Evolutionary conservation across 64 coral and sea anemone genomes (phyloP).

Genomic region (Montipora foliosa): DNA sequence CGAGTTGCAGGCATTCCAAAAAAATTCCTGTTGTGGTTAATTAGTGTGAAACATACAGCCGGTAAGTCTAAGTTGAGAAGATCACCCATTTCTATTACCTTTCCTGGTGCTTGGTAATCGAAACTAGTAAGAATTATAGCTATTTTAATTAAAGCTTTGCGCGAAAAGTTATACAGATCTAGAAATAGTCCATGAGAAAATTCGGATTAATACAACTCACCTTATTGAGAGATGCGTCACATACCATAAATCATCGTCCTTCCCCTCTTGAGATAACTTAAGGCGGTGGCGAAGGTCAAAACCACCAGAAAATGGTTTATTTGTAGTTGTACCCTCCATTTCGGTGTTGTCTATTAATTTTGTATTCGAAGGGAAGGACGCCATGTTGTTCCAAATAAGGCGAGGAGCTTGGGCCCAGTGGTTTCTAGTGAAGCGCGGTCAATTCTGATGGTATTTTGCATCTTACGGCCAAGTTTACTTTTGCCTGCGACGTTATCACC

Average conservation of each 20-base stretch:
- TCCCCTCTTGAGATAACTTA: constrained; percentile 27
- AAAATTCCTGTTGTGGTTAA: too few species aligned
- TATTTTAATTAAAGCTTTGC: too few species aligned
- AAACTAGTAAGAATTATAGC: too few species aligned
- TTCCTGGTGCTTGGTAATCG: too few species aligned
- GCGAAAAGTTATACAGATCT: too few species aligned
- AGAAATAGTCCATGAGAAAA: too few species aligned
- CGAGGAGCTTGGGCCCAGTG: neutral
- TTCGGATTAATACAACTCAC: neutral
- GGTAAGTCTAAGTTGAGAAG: too few species aligned
- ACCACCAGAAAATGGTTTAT: neutral
- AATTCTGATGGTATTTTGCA: neutral
- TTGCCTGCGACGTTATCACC: too few species aligned
- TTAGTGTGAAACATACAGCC: too few species aligned
- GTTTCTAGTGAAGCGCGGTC: neutral
- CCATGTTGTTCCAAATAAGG: neutral
- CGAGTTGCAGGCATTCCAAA: too few species aligned
- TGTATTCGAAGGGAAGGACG: neutral
- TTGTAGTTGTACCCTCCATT: neutral
- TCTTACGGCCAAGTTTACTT: neutral
- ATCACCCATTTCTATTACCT: too few species aligned
- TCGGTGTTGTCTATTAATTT: too few species aligned
- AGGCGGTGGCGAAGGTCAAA: constrained; percentile 46
- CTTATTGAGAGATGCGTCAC: constrained; percentile 37
- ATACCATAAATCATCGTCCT: constrained; percentile 41